Evolutionary conservation across 2,113 vertebrate genomes (phyloP).

Genomic region (Oreochromis tanganicae): DNA sequence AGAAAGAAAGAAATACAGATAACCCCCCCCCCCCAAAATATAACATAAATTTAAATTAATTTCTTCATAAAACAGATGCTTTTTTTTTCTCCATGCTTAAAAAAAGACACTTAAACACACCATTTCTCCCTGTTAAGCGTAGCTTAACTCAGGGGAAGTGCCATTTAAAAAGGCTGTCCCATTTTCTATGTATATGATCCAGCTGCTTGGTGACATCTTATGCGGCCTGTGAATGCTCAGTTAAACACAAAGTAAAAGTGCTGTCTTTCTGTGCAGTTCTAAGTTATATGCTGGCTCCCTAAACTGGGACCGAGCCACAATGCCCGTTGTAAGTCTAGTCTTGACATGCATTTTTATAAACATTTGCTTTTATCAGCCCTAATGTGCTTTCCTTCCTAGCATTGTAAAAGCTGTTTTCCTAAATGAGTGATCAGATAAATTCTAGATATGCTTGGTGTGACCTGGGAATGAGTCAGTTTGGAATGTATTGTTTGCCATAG

Average conservation of each 20-base stretch:
- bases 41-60: background rate
- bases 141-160: background rate
- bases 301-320: background rate
- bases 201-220: background rate
- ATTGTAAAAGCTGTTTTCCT: conserved; percentile 7
- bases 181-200: background rate
- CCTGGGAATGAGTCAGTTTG: background rate
- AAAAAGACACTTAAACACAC: background rate
- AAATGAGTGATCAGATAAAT: background rate
- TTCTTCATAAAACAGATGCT: background rate
- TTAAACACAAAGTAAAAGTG: background rate
- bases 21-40: background rate
- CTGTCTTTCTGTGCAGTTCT: background rate
- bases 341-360: background rate
- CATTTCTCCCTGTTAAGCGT: background rate
- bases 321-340: background rate
- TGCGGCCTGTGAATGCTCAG: background rate
- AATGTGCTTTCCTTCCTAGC: conserved; percentile 3
- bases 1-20: background rate
- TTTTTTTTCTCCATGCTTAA: background rate
- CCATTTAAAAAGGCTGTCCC: background rate
- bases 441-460: background rate
- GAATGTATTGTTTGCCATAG: background rate
- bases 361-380: background rate
- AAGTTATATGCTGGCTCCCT: background rate